Evolutionary conservation across 2,113 vertebrate genomes (phyloP).

Genomic region (Corydoras maculifer): DNA sequence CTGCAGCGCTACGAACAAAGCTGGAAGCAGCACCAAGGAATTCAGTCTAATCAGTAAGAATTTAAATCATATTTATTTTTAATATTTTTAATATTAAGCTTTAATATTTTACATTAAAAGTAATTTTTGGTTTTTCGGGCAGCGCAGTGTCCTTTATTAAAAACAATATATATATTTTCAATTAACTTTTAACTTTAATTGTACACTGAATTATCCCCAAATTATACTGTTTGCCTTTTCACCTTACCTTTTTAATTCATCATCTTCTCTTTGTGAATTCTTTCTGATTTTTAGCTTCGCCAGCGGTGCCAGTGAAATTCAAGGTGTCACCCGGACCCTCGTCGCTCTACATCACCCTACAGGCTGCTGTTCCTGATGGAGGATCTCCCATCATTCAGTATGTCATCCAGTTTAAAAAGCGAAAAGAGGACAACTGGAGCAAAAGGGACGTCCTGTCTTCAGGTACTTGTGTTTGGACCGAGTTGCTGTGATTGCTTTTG

Average conservation of each 20-base stretch:
- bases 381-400: conserved; percentile 28
- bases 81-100: background rate
- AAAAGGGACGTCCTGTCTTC: background rate
- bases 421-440: conserved; percentile 18
- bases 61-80: background rate
- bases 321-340: conserved; percentile 5
- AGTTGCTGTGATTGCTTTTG: too few species aligned
- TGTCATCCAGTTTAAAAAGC: conserved; percentile 36
- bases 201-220: too few species aligned
- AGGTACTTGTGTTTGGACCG: conserved; percentile 14
- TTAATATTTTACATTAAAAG: too few species aligned
- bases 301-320: conserved; percentile 15
- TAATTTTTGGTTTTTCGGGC: too few species aligned
- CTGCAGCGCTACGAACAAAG: conserved; percentile 57
- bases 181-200: too few species aligned
- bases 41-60: conserved; percentile 61
- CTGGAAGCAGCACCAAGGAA: conserved; percentile 54
- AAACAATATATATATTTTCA: too few species aligned
- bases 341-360: conserved; percentile 8
- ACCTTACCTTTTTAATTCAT: too few species aligned
- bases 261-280: background rate
- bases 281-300: conserved; percentile 15
- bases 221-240: too few species aligned
- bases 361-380: conserved; percentile 17
- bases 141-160: too few species aligned